A percentile compares a stretch with the other conserved stretches of the same genome.
Evolutionary conservation across 2,888 invertebrate species (phyloP).

Genomic region (Syrphus vitripennis): DNA sequence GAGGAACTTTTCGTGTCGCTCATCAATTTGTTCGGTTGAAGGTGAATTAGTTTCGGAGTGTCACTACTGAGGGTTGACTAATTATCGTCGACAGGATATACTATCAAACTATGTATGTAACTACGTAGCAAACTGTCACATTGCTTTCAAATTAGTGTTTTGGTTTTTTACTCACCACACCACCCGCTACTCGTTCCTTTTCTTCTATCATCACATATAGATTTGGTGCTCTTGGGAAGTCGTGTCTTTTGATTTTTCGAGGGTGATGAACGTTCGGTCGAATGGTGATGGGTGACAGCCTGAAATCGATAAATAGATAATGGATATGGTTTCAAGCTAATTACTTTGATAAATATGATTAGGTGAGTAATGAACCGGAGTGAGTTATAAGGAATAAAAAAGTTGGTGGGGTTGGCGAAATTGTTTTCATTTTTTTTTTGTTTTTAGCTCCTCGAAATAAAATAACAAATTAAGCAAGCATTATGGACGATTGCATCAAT

Average conservation of each 20-base stretch:
- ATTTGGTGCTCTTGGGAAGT: not conserved
- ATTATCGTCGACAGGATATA: constrained; percentile 58
- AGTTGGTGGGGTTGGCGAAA: not conserved
- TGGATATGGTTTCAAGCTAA: constrained; percentile 30
- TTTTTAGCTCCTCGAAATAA: too few species aligned
- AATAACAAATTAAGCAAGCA: too few species aligned
- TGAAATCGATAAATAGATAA: constrained; percentile 32
- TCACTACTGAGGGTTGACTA: constrained; percentile 55
- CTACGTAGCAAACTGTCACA: constrained; percentile 42
- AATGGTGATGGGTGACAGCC: not conserved
- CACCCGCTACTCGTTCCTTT: not conserved
- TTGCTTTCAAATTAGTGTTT: constrained; percentile 46
- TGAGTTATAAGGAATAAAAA: not conserved
- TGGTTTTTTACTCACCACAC: constrained; percentile 20
- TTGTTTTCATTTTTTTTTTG: not conserved
- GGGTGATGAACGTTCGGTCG: not conserved
- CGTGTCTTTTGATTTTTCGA: constrained; percentile 2
- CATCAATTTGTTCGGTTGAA: constrained; percentile 61
- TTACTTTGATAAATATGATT: constrained; percentile 12
- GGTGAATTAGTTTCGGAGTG: constrained; percentile 51
- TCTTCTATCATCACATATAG: not conserved
- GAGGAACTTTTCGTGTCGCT: constrained; percentile 59
- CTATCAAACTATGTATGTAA: constrained; percentile 33
- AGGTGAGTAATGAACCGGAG: not conserved
- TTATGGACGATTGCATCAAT: too few species aligned